A percentile compares a stretch with the other conserved stretches of the same genome.
Evolutionary conservation across 2,888 invertebrate species (phyloP).

Genomic region (Dryadula phaetusa): DNA sequence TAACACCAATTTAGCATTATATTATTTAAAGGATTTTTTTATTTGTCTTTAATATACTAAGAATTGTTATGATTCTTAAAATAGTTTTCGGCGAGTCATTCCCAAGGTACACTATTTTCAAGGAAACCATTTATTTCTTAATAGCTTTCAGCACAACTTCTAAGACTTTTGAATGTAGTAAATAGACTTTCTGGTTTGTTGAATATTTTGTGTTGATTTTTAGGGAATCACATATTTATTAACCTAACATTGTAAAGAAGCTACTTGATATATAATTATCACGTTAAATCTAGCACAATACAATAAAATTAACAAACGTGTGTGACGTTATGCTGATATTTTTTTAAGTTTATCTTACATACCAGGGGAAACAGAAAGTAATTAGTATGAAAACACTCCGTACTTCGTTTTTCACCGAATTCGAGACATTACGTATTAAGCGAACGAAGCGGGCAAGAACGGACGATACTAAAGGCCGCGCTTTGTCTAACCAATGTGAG

Average conservation of each 20-base stretch:
- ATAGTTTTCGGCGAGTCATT: not conserved
- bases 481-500: no score
- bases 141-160: not conserved
- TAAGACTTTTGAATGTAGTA: not conserved
- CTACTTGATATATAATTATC: not conserved
- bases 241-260: not conserved
- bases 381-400: no score
- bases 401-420: no score
- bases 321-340: not conserved
- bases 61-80: not conserved
- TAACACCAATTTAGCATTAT: no score
- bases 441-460: no score
- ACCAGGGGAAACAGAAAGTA: no score
- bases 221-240: not conserved
- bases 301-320: not conserved
- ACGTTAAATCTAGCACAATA: not conserved
- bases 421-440: no score
- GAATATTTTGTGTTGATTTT: not conserved
- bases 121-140: slow-evolving; percentile 5
- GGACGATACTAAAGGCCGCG: no score
- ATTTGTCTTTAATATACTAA: no score
- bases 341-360: no score
- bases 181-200: no score
- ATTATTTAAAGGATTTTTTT: no score
- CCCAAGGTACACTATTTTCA: slow-evolving; percentile 7